A percentile compares a stretch with the other conserved stretches of the same genome.
phyloP scores from a whole-genome alignment of 2,888 invertebrate genomes.

The Nymphalis polychloros region DNA sequence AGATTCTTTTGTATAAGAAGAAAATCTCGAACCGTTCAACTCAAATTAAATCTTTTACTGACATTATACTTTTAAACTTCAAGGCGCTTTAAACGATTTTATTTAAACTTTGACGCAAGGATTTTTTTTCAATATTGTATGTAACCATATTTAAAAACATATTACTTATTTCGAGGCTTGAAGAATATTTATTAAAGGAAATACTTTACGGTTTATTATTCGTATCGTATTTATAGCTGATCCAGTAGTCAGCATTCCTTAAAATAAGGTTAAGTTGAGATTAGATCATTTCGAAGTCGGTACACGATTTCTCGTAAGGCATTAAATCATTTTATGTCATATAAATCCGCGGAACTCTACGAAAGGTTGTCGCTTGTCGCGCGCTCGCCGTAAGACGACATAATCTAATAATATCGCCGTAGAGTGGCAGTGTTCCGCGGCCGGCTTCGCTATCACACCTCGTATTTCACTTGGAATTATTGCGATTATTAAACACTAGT shows the following conservation, averaged over 20 bases:
- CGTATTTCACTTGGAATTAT: constrained; percentile 8
- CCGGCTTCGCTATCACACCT: neutral
- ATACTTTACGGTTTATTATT: neutral
- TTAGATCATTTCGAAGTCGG: constrained; percentile 10
- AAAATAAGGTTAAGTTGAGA: constrained; percentile 10
- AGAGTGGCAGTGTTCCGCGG: constrained; percentile 2
- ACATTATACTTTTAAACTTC: too few relatives aligned
- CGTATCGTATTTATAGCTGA: neutral
- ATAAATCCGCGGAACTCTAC: constrained; percentile 2
- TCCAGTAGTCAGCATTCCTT: constrained; percentile 4
- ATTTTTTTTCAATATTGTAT: neutral
- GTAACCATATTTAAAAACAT: neutral
- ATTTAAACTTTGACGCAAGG: too few relatives aligned
- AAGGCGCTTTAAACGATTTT: too few relatives aligned
- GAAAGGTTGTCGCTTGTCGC: constrained; percentile 14
- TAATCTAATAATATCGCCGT: constrained; percentile 14
- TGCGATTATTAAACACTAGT: constrained; percentile 2
- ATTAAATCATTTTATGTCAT: constrained; percentile 12
- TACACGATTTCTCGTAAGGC: constrained; percentile 8
- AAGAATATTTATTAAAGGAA: neutral
- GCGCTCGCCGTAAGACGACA: constrained; percentile 17
- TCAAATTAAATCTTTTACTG: too few relatives aligned
- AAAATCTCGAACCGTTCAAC: too few relatives aligned
- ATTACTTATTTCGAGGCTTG: neutral
- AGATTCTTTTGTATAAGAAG: too few relatives aligned